Evolutionary conservation across 1,140 invertebrate species (phyloP), one percentile per base, ranked within the genome.

Genomic region (Myzus persicae): DNA sequence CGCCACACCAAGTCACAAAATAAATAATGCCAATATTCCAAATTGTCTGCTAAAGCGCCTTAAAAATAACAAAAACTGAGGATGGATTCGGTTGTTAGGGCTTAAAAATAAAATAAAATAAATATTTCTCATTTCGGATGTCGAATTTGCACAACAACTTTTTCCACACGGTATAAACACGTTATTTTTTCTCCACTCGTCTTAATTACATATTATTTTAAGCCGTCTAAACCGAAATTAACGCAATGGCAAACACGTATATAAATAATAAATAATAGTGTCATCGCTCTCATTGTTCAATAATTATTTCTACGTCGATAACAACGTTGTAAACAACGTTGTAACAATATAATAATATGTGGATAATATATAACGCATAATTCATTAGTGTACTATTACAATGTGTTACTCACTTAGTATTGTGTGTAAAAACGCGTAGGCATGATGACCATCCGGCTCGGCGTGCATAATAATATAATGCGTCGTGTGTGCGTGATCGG

Each of bases 101-200:
- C 26, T 4, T n/a, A 14, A 6, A 31, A 67, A 67, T 67, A 14
- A 31, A 31, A 59, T 9, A 44, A 31, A 59, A 67, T 67, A n/a
- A 54, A 59, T 59, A 59, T 59, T 59, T 31, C 31, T 11, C 26
- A 59, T 59, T 59, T 31, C 4, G 26, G 11, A 14, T 59, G 31
- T n/a, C 31, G 31, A n/a, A n/a, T 67, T 59, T 6, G 59, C n/a
- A 6, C 4, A n/a, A 67, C 31, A 67, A n/a, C 59, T 67, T 4
- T 1, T 9, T 5, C 0, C 1, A 67, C n/a, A 67, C 9, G 0
- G 9, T 31, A 31, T 1, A 31, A 18, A n/a, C 59, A 20, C 14
- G 31, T 67, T 67, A n/a, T n/a, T 6, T 18, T 18, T n/a, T 18
- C 31, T 4, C 7, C 31, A 11, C 31, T 67, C 31, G 59, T n/a